Evolutionary conservation across 2,888 invertebrate genomes (phyloP).

Genomic region (Melinopterus prodromus): DNA sequence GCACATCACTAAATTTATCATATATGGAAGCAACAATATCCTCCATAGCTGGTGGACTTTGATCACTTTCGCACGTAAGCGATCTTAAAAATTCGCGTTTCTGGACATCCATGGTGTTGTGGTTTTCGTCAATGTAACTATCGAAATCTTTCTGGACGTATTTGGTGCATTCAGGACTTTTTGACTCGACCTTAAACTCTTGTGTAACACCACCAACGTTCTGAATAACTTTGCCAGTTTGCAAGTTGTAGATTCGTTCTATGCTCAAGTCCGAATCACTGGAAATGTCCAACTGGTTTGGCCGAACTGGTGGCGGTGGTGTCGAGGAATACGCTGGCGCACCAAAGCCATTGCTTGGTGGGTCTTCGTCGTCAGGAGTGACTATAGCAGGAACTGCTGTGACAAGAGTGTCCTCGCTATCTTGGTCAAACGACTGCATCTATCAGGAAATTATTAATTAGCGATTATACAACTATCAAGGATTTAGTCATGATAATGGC

Average conservation of each 20-base stretch:
- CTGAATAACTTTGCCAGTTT: slow-evolving; percentile 52
- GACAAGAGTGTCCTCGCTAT: slow-evolving; percentile 27
- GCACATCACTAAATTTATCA: slow-evolving; percentile 14
- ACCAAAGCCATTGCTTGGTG: slow-evolving; percentile 36
- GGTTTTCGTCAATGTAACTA: slow-evolving; percentile 39
- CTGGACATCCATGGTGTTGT: slow-evolving; percentile 34
- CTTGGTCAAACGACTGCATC: slow-evolving; percentile 7
- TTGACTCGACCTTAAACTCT: slow-evolving; percentile 37
- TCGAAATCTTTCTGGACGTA: slow-evolving; percentile 40
- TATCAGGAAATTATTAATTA: slow-evolving; percentile 9
- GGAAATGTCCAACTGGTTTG: slow-evolving; percentile 50
- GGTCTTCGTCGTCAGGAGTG: slow-evolving; percentile 38
- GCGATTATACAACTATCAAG: not conserved
- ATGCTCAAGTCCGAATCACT: slow-evolving; percentile 59
- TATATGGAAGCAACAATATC: not conserved
- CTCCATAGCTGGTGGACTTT: slow-evolving; percentile 21
- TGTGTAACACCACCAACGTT: slow-evolving; percentile 43
- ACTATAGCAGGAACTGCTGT: slow-evolving; percentile 44
- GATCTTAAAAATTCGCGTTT: slow-evolving; percentile 40
- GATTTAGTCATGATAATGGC: slow-evolving; percentile 19
- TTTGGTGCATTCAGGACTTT: slow-evolving; percentile 39
- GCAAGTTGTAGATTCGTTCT: slow-evolving; percentile 57
- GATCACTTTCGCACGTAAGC: slow-evolving; percentile 32
- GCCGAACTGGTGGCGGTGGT: slow-evolving; percentile 24
- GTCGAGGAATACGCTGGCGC: slow-evolving; percentile 27